Evolutionary conservation across 2,797 vertebrate species (phyloP), one percentile per base, ranked within the genome.

Genomic region (Acanthurus leucopareius): DNA sequence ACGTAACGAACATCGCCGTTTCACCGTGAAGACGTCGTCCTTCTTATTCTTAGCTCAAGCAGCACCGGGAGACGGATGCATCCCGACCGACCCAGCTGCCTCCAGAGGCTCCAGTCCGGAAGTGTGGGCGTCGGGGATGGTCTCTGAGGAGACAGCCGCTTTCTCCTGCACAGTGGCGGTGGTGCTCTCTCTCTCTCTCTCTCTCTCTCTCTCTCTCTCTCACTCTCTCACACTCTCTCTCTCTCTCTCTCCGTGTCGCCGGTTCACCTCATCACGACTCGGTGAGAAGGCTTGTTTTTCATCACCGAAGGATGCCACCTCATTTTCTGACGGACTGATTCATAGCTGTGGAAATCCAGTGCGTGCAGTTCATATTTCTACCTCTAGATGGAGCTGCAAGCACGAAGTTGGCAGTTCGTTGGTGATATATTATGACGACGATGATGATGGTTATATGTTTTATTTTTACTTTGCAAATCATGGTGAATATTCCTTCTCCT

Each of bases 91-190:
- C 71, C 71, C 85, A 87, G 83, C 81, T 74, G 88, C 84, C 83
- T 88, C 79, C 81, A 77, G 79, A 74, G 85, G 83, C 65, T 87
- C 80, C 68, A 32, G 83, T 79, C 86, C 88, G 92, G 90, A 92
- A 86, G 91, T 86, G 86, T 88, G 86, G 84, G 85, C 83, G 90
- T 82, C 83, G 73, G 54, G 67, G 77, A 69, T n/a, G 74, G 58
- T 84, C 60, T 85, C 60, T 13, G 60, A 63, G 77, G 86, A 63
- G 48, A 17, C 58, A 59, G 75, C 47, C 64, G 73, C 62, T 48
- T 35, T 40, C 16, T 56, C 38, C 42, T 81, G 54, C 80, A 45
- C 67, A 56, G 22, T 17, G 71, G 22, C 62, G 49, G 10, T 14
- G 40, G 5, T 53, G 40, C 17, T 52, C 62, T 38, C 45, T 54